Base-by-base conservation (phyloP, 2,888 invertebrate species). In the Galerucella nymphaeae region DNA sequence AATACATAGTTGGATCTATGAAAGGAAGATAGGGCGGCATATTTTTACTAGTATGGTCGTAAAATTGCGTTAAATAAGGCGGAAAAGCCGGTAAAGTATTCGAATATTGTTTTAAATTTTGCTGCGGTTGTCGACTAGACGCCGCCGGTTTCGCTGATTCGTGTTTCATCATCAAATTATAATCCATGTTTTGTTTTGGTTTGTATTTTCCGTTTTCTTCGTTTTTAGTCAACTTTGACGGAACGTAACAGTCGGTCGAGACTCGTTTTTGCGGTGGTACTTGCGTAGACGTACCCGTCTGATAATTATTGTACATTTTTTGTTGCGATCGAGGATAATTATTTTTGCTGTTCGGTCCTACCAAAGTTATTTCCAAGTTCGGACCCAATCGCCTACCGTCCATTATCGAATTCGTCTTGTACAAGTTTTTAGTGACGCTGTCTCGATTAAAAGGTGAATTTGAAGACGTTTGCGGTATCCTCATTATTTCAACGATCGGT, bases 361-460 rank as follows among this genome's bases (percentile, higher is more conserved):
- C 93, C 75, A 93, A 83, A 0, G 93, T 93, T 38, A 93, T 93
- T 82, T 93, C 93, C 67, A 93, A 83, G 82, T 93, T 93, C 0
- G 92, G 90, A 0, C 91, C 91, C 45, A 92, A 86, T 38, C 83
- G 86, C 48, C 88, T 83, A 16, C 87, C 87, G 57, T 89, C 89
- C 59, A 89, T 78, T 30, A 85, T 70, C 10, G 72, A 42, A 11
- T 45, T 30, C 76, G 81, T 55, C 83, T 84, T 62, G 79, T 77
- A 71, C 76, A 79, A 50, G 72, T 81, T 79, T 74, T 80, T 80
- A 58, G 82, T 75, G 69, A 80, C 78, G 48, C 73, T 75, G 13
- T 79, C 76, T 66, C 76, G 73, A 64, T 73, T 75, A 50, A 68
- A 66, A 1, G 61, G 68, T 2, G 68, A 70, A 50, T 63, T 75